Evolutionary conservation across 1,140 invertebrate genomes (phyloP).

Genomic region (Pristionchus pacificus): DNA sequence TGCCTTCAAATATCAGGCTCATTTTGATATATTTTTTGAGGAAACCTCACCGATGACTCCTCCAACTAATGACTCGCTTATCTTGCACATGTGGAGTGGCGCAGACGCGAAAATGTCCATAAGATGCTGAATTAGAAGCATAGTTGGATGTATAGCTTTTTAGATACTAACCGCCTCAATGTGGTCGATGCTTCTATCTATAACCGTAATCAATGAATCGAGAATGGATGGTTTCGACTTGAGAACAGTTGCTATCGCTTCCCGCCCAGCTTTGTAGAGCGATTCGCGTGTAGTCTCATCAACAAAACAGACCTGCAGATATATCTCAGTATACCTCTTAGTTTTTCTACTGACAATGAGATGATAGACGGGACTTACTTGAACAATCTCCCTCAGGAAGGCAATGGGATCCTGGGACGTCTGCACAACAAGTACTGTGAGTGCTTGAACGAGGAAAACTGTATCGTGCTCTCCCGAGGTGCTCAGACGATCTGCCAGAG

Average conservation of each 20-base stretch:
- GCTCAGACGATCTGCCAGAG: slow-evolving; percentile 2
- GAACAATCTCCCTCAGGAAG: slow-evolving; percentile 23
- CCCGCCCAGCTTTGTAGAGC: slow-evolving; percentile 27
- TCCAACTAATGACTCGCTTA: not conserved
- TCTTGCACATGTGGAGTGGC: slow-evolving; percentile 11
- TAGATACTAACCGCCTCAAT: slow-evolving; percentile 28
- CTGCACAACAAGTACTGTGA: slow-evolving; percentile 20
- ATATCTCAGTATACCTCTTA: not conserved
- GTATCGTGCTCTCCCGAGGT: slow-evolving; percentile 14
- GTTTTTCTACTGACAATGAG: not conserved
- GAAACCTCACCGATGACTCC: not conserved
- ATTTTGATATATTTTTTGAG: too few relatives aligned
- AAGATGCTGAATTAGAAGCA: slow-evolving; percentile 27
- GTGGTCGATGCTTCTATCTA: slow-evolving; percentile 32
- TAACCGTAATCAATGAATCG: slow-evolving; percentile 18
- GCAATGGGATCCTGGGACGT: slow-evolving; percentile 8
- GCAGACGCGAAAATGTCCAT: slow-evolving; percentile 23
- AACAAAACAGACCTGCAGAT: slow-evolving; percentile 31
- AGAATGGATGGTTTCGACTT: slow-evolving; percentile 12
- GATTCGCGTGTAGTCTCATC: slow-evolving; percentile 23
- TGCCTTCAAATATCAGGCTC: too few relatives aligned
- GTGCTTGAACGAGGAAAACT: slow-evolving; percentile 29
- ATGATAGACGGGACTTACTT: slow-evolving; percentile 19
- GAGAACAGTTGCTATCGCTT: slow-evolving; percentile 25
- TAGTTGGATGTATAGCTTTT: too few relatives aligned